Base-by-base conservation (phyloP, 2,797 vertebrate genomes). In the Lemur catta region DNA sequence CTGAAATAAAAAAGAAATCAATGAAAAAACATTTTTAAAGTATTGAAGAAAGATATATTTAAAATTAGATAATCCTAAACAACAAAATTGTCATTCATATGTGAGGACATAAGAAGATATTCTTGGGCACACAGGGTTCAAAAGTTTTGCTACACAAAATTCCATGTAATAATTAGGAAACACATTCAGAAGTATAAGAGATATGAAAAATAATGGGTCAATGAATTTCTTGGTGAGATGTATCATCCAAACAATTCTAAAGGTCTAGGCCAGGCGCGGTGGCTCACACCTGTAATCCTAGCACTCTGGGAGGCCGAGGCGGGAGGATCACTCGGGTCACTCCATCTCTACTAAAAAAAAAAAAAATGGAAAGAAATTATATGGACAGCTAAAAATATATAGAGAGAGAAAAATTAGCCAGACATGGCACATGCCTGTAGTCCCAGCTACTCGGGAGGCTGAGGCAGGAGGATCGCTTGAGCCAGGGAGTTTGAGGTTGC, bases 31-130 rank as follows among this genome's bases (percentile, higher is more conserved):
- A 90, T 61, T 79, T 86, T 84, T 67, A 46, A 74, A 90, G 41
- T 89, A 79, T 7, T 38, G 1, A 88, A 94, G n/a, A 79, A 88
- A 52, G n/a, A 81, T 10, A 59, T 22, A 69, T n/a, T 85, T 75
- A 92, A 89, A 95, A 74, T 11, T 52, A 79, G 55, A 95, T 12
- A 89, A 85, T 57, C 78, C 28, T 79, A 63, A 91, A 55, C n/a
- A 79, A 43, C n/a, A 38, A 90, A 72, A 79, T 14, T 92, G 24
- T 55, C 63, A 78, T 79, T 89, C 30, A 82, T 67, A 90, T 65
- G 41, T 78, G 55, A 89, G 17, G 18, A 69, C 48, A 71, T 55
- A 61, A 78, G 46, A 74, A 93, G 81, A 72, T 38, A 85, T 48
- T 43, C 63, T 65, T n/a, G 80, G 80, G 28, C 6, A 78, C n/a